Evolutionary conservation across 2,113 vertebrate genomes (phyloP).

Genomic region (Pseudopodoces humilis): DNA sequence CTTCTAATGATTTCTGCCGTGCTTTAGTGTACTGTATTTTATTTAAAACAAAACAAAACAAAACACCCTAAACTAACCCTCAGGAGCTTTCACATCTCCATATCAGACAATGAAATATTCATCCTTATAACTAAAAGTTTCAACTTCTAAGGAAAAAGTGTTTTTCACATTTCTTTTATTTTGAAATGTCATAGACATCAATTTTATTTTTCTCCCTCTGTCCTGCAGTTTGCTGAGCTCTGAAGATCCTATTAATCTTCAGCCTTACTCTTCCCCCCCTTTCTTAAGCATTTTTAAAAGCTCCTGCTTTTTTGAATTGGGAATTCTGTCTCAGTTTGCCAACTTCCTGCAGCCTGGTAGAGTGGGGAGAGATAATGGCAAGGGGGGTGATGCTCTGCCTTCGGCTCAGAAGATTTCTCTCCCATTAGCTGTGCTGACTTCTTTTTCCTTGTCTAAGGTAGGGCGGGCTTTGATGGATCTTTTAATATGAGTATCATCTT

Average conservation of each 20-base stretch:
- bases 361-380: neutral
- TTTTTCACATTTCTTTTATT: neutral
- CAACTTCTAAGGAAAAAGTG: neutral
- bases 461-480: conserved; percentile 31
- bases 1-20: neutral
- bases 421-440: neutral
- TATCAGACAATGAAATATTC: neutral
- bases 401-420: neutral
- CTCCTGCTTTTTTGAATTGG: neutral
- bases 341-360: neutral
- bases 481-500: conserved; percentile 50
- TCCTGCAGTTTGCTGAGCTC: neutral
- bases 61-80: neutral
- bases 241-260: neutral
- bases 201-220: neutral
- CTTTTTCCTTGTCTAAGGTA: neutral
- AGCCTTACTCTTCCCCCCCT: neutral
- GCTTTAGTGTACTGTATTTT: neutral
- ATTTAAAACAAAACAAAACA: neutral
- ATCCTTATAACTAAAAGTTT: neutral
- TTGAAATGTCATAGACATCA: neutral
- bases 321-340: neutral
- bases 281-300: neutral
- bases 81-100: neutral
- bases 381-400: neutral